Evolutionary conservation across 2,888 invertebrate species (phyloP), one percentile per base, ranked within the genome.

Genomic region (Pterobdella sp.): DNA sequence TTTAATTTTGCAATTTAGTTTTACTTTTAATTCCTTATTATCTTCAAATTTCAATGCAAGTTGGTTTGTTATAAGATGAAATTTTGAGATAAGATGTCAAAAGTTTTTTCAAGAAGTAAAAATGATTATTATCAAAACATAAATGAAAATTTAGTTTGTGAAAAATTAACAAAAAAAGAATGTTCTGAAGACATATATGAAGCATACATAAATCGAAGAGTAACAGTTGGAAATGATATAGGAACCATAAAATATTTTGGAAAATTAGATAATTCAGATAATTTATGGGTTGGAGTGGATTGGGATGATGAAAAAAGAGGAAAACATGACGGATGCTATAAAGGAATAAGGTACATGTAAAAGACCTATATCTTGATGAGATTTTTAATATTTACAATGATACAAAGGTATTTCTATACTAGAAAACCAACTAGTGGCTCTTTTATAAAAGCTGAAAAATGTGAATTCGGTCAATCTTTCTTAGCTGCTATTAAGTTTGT

Each of bases 251-350:
- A 63, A 32, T 71, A 71, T 63, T 31, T 71, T 60, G 71, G 71
- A 32, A 34, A 32, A 26, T 34, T 71, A 22, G 56, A 31, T 1
- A 1, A 2, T 1, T 34, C 71, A 1, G 34, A 72, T 82, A 91
- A 91, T 64, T 81, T 86, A 37, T 96, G 95, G 96, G 86, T 93
- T 73, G 97, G 97, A 0, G 88, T 97, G n/a, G 96, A 97, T 82
- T 97, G 96, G 96, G 96, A 97, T 83, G 89, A 93, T 79, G 87
- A 88, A 1, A 84, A 85, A 7, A 87, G 96, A 79, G 97, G 97
- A 0, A 95, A 94, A 83, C 96, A 97, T 81, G 89, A 93, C 86
- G 97, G 97, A 0, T 87, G 87, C 64, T 88, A 94, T 63, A 89
- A 92, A 76, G 92, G 90, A 67, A 85, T 88, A 67, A 87, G 88